Conservation (phyloP, 2,113 vertebrate species). For the Albula glossodonta region DNA sequence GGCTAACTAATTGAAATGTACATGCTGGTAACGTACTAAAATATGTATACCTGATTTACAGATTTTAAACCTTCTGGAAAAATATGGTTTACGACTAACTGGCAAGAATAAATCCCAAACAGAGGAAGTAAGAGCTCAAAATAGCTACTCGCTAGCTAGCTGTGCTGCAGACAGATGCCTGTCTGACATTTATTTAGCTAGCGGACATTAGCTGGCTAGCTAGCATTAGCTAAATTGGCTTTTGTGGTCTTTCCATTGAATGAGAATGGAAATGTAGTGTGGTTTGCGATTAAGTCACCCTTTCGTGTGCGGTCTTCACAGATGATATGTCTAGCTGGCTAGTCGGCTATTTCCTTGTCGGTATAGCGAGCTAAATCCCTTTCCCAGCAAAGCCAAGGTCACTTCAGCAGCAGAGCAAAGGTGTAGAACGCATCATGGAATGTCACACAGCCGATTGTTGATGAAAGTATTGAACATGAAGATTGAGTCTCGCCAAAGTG, state of each 20-base stretch:
- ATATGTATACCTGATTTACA: conserved; percentile 43
- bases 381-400: not conserved
- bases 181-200: not conserved
- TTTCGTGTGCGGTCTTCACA: not conserved
- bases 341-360: conserved; percentile 12
- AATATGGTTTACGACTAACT: conserved; percentile 55
- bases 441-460: not conserved
- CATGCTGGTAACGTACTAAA: conserved; percentile 42
- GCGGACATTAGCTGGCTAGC: not conserved
- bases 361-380: not conserved
- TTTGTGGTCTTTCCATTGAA: not conserved
- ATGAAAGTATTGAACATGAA: too few relatives aligned
- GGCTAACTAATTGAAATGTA: conserved; percentile 11
- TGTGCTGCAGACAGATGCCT: not conserved
- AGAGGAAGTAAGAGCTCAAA: conserved; percentile 56
- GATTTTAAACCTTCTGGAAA: conserved; percentile 62
- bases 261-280: not conserved
- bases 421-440: not conserved
- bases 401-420: not conserved
- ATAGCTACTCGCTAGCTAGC: not conserved
- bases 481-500: too few relatives aligned
- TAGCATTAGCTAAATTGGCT: not conserved
- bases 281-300: not conserved
- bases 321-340: conserved; percentile 6
- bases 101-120: conserved; percentile 56